A percentile compares a stretch with the other conserved stretches of the same genome.
Evolutionary conservation across 2,113 vertebrate species (phyloP).

Genomic region (Limnothrissa miodon): DNA sequence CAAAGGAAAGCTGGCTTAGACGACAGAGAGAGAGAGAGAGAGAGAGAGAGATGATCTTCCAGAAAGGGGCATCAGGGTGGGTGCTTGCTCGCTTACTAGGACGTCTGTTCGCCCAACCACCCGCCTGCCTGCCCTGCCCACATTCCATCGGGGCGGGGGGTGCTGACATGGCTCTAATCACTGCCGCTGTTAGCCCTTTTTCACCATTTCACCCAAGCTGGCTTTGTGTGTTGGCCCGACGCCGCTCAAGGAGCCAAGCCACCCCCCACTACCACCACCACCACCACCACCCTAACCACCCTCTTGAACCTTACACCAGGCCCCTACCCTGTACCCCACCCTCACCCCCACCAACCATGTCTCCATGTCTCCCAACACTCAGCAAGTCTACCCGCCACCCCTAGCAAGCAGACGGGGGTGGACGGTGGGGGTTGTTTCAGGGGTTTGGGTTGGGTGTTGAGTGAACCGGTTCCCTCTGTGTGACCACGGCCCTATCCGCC

Average conservation of each 20-base stretch:
- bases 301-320: neutral
- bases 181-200: neutral
- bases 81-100: neutral
- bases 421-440: neutral
- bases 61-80: neutral
- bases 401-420: neutral
- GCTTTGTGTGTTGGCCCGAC: neutral
- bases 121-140: neutral
- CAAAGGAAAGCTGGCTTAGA: conserved; percentile 10
- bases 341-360: neutral
- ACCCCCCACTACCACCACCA: too few species aligned
- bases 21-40: conserved; percentile 21
- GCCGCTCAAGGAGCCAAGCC: neutral
- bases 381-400: neutral
- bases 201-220: neutral
- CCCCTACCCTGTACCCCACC: neutral
- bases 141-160: neutral
- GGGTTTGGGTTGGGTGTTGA: neutral
- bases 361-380: conserved; percentile 8
- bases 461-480: neutral
- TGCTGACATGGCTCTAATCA: conserved; percentile 17
- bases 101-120: neutral
- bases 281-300: too few species aligned
- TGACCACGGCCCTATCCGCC: conserved; percentile 7
- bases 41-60: neutral